A percentile compares a stretch with the other conserved stretches of the same genome.
These are phyloP conservation scores for Columba guinea DNA, from an alignment of 2,797 vertebrate species.

Conservation along the genomic window DNA sequence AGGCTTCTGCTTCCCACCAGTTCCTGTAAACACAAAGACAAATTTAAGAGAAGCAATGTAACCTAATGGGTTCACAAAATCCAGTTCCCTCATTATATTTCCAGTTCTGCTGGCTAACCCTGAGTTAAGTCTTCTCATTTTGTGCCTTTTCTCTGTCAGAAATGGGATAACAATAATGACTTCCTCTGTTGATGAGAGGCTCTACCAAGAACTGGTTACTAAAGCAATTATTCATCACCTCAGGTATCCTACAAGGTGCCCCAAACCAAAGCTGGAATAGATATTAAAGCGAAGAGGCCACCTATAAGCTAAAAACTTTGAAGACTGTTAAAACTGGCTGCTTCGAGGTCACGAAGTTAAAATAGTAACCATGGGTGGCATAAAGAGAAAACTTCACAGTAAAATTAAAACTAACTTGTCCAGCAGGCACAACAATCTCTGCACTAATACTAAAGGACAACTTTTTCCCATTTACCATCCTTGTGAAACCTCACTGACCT, in stretches of 20 bases:
- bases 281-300: background rate
- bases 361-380: background rate
- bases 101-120: background rate
- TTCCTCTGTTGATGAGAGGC: background rate
- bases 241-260: accelerated
- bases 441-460: background rate
- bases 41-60: accelerated
- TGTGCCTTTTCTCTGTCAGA: background rate
- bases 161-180: background rate
- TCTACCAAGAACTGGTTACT: background rate
- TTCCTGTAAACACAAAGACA: slow-evolving; percentile 74
- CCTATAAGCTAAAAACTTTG: background rate
- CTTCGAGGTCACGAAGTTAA: background rate
- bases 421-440: background rate
- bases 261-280: background rate
- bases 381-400: background rate
- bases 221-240: background rate
- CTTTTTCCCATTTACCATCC: accelerated
- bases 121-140: accelerated
- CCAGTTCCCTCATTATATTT: background rate
- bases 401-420: background rate
- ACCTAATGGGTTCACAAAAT: background rate
- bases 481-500: background rate
- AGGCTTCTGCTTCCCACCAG: slow-evolving; percentile 84
- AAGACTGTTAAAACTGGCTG: background rate